Evolutionary conservation across 2,888 invertebrate genomes (phyloP), one percentile per base, ranked within the genome.

Genomic region (Drosophila anomalipes): DNA sequence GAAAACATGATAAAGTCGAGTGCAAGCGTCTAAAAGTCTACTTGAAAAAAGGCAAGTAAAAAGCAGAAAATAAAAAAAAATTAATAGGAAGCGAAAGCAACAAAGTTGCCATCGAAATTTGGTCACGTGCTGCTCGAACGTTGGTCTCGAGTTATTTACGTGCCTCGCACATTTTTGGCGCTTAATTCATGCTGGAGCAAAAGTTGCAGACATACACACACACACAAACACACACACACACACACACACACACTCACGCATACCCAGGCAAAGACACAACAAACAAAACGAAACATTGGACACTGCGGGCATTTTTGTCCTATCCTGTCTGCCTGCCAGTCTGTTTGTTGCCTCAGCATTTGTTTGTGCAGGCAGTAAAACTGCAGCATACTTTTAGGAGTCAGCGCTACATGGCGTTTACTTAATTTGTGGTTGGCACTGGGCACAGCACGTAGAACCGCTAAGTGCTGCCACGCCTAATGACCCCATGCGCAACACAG

Each of bases 161-260:
- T 86, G 86, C 87, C 78, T 77, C 75, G 87, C 79, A 81, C 87
- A 87, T 83, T 86, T 86, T 87, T 83, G 81, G 83, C 86, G 85
- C 75, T 85, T 81, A 84, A 76, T 86, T 82, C 76, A 74, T 81
- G 77, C 70, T 73, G 41, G 39, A 78, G 71, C 63, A 68, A 61
- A 74, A 76, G 73, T 81, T 79, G 74, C 64, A 60, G 77, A 56
- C 64, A 75, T 62, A 79, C 70, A 74, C 68, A 58, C 41, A 62
- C 4, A 44, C 12, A 22, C 14, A 22, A 1, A 9, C 2, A 14
- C n/a, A 44, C n/a, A 47, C 22, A 47, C 7, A 12, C 41, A 41
- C 10, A 10, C n/a, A 41, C 10, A 10, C 41, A 33, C 32, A 32
- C 10, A 10, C 41, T 10, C 32, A 32, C 33, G n/a, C 1, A 16